A percentile compares a stretch with the other conserved stretches of the same genome.
phyloP scores from a whole-genome alignment of 2,797 vertebrate species.

The Gephyroberyx darwinii region DNA sequence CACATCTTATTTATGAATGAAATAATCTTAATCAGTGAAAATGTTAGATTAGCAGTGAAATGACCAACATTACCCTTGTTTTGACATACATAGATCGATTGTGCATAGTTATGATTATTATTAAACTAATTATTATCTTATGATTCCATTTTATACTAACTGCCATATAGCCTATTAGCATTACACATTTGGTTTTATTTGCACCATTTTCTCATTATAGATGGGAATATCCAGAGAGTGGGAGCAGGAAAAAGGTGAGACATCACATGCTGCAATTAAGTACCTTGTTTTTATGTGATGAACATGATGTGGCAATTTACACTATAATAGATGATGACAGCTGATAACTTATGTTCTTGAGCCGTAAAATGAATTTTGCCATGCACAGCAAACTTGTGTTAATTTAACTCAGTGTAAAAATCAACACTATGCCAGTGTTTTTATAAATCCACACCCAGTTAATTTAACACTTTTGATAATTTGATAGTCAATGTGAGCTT shows the following conservation, averaged over 20 bases:
- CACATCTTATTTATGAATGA: background rate
- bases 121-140: background rate
- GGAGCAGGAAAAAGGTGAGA: slow-evolving; percentile 48
- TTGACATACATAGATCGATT: background rate
- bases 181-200: background rate
- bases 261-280: background rate
- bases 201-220: slow-evolving; percentile 40
- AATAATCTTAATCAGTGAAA: background rate
- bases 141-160: background rate
- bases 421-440: background rate
- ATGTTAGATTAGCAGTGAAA: background rate
- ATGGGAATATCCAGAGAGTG: slow-evolving; percentile 4
- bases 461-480: background rate
- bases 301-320: background rate
- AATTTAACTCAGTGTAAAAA: background rate
- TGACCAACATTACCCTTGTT: background rate
- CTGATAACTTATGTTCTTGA: no score
- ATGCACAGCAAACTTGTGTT: no score
- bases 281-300: slow-evolving; percentile 15
- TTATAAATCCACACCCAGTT: no score
- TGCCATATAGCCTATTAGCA: background rate
- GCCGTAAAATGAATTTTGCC: no score
- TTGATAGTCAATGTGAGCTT: background rate
- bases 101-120: background rate
- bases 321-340: no score